Conservation (phyloP, 2,113 vertebrate genomes). For the Atlantisia rogersi region DNA sequence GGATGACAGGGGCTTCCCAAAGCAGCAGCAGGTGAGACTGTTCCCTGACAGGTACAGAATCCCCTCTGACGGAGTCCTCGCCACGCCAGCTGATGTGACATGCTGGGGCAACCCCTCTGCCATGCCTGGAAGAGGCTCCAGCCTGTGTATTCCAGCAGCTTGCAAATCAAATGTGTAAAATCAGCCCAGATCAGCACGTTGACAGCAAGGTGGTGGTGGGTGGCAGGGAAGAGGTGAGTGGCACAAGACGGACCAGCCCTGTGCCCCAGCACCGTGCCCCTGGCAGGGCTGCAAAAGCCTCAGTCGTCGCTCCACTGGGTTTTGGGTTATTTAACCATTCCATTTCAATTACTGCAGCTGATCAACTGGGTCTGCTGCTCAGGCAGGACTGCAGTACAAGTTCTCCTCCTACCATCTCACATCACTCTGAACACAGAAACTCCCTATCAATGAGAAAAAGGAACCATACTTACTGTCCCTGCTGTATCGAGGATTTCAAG, state of each 20-base stretch:
- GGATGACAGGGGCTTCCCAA: background rate
- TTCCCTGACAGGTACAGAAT: background rate
- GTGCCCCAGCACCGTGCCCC: background rate
- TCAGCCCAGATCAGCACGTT: accelerated
- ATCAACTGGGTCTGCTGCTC: background rate
- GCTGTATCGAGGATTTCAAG: conserved; percentile 99
- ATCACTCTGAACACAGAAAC: background rate
- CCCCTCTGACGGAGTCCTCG: background rate
- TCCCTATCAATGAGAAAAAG: background rate
- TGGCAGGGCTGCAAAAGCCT: background rate
- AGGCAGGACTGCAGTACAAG: background rate
- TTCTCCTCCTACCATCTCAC: background rate
- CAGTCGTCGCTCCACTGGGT: background rate
- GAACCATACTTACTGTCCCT: conserved; percentile 89
- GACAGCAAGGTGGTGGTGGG: accelerated
- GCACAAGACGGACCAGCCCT: background rate
- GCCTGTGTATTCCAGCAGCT: background rate
- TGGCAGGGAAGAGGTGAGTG: background rate
- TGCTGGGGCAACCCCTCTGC: background rate
- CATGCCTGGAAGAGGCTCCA: background rate
- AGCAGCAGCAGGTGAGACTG: background rate
- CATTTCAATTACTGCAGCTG: background rate
- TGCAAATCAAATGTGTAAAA: accelerated
- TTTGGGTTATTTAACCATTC: background rate
- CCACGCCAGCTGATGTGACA: accelerated